A percentile compares a stretch with the other conserved stretches of the same genome.
Conservation (phyloP, 2,888 invertebrate species). For the Luffia ferchaultella region DNA sequence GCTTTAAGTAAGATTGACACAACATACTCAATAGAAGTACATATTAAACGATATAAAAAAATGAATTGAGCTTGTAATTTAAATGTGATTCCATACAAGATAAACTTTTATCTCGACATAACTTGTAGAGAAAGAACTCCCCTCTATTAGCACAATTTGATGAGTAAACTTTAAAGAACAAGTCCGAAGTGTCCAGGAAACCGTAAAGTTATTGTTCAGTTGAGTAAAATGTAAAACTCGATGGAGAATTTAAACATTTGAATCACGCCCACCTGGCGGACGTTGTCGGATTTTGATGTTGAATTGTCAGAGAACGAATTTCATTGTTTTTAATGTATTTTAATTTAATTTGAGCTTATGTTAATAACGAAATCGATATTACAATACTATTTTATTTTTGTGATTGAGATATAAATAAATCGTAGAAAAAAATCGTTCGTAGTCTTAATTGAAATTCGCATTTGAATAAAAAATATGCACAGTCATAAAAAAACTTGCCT, state of each 20-base stretch:
- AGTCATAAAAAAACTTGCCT: too few relatives aligned
- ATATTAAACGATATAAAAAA: too few relatives aligned
- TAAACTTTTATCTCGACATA: not conserved
- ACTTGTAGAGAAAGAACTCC: not conserved
- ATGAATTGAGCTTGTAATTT: not conserved
- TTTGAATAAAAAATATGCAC: not conserved
- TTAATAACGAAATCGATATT: not conserved
- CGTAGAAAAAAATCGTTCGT: not conserved
- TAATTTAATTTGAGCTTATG: not conserved
- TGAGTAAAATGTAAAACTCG: not conserved
- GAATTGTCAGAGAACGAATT: not conserved
- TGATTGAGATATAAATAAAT: not conserved
- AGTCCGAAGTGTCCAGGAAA: not conserved
- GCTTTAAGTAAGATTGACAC: too few relatives aligned
- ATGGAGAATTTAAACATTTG: not conserved
- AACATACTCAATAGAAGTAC: too few relatives aligned
- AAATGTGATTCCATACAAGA: not conserved
- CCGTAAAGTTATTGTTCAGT: not conserved
- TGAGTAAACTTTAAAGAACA: not conserved
- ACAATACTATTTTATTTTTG: not conserved
- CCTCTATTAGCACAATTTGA: not conserved
- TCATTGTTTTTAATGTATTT: not conserved
- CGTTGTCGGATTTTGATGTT: not conserved
- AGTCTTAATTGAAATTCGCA: not conserved
- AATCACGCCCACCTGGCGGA: not conserved